A percentile compares a stretch with the other conserved stretches of the same genome.
Evolutionary conservation across 2,797 vertebrate genomes (phyloP).

Genomic region (Synanceia verrucosa): DNA sequence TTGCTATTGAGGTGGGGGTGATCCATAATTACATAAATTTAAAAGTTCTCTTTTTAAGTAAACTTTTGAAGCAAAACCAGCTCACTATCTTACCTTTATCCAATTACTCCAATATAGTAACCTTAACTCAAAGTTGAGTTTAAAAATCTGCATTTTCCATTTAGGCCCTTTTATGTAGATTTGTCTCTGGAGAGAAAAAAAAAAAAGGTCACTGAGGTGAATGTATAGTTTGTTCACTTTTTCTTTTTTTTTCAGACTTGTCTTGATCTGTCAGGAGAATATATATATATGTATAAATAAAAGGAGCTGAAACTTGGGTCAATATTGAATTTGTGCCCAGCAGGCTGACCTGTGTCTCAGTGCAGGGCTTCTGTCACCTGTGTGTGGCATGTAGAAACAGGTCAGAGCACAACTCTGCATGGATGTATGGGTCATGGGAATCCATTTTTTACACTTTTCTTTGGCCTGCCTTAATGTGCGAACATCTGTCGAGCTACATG

Average conservation of each 20-base stretch:
- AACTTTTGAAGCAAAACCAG: neutral
- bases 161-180: neutral
- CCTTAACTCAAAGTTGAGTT: neutral
- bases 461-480: slow-evolving; percentile 7
- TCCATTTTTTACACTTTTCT: slow-evolving; percentile 40
- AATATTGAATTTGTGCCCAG: slow-evolving; percentile 49
- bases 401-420: neutral
- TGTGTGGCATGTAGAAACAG: slow-evolving; percentile 59
- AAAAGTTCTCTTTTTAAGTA: neutral
- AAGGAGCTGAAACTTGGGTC: slow-evolving; percentile 36
- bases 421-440: slow-evolving; percentile 32
- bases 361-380: slow-evolving; percentile 42
- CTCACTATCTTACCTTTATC: neutral
- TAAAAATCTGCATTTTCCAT: neutral
- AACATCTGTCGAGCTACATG: neutral
- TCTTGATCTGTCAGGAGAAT: slow-evolving; percentile 5
- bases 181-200: slow-evolving; percentile 23
- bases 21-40: neutral
- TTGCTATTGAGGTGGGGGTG: neutral
- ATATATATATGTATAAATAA: neutral
- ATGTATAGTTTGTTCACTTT: neutral
- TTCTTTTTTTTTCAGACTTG: neutral
- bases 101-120: neutral
- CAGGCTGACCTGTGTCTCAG: slow-evolving; percentile 16
- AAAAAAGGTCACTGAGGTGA: slow-evolving; percentile 21